These are phyloP conservation scores for Engystomops pustulosus DNA, from an alignment of 2,113 vertebrate species.

Conservation along the genomic window DNA sequence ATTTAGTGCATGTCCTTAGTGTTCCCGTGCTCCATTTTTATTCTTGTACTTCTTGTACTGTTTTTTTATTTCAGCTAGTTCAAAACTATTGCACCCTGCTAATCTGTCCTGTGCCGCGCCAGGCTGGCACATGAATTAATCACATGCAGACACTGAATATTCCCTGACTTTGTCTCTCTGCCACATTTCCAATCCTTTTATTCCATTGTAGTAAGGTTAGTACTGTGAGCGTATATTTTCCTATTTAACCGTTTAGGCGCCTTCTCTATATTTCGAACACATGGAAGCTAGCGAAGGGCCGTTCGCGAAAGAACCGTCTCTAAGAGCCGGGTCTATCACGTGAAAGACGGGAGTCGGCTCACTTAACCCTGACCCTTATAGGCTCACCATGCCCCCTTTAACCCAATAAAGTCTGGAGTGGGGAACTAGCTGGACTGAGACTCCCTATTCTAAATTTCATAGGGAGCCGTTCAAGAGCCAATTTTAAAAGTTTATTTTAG, in stretches of 20 bases:
- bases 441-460: too few relatives aligned
- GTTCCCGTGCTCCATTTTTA: not conserved
- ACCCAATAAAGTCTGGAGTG: too few relatives aligned
- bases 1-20: slow-evolving; percentile 11
- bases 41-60: not conserved
- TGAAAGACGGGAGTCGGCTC: too few relatives aligned
- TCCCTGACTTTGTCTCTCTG: not conserved
- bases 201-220: not conserved
- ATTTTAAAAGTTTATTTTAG: too few relatives aligned
- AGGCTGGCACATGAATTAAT: not conserved
- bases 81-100: not conserved
- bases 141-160: not conserved
- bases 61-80: not conserved
- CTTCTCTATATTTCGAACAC: too few relatives aligned
- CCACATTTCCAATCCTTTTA: not conserved
- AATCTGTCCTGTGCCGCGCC: not conserved
- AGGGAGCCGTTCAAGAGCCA: too few relatives aligned
- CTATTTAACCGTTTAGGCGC: not conserved
- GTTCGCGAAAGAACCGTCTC: too few relatives aligned
- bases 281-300: too few relatives aligned
- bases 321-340: too few relatives aligned
- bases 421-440: too few relatives aligned
- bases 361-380: too few relatives aligned
- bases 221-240: not conserved
- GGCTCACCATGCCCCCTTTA: too few relatives aligned